Conservation (phyloP, 2,888 invertebrate genomes). For the Daptonema setosum region DNA sequence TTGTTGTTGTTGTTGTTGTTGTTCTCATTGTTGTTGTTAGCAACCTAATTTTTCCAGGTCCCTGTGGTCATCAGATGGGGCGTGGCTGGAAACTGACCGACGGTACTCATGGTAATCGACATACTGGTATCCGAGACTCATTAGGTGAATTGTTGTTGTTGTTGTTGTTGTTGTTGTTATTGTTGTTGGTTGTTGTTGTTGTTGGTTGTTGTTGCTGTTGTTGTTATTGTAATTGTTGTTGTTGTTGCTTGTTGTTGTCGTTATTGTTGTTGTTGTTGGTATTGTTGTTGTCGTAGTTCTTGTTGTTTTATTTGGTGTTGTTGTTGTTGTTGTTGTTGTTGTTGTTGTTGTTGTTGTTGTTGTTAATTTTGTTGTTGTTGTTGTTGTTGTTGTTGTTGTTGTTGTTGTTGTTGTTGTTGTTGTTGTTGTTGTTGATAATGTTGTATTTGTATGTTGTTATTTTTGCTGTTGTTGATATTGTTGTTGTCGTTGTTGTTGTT, state of each 20-base stretch:
- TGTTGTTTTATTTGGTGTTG: no score
- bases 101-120: slow-evolving; percentile 8
- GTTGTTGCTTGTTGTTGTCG: no score
- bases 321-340: no score
- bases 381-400: no score
- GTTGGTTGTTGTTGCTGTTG: neutral
- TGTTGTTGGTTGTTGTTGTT: neutral
- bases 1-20: no score
- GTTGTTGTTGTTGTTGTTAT: no score
- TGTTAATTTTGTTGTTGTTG: neutral
- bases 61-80: slow-evolving; percentile 1
- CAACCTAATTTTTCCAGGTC: neutral
- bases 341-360: neutral
- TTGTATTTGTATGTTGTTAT: no score
- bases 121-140: slow-evolving; percentile 8
- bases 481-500: no score
- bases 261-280: no score
- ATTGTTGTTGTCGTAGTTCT: neutral
- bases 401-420: neutral
- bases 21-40: no score
- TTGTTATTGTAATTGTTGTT: no score
- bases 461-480: no score
- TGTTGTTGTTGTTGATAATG: neutral
- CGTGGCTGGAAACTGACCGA: slow-evolving; percentile 9
- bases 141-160: slow-evolving; percentile 9